Percentiles rank a stretch among this genome's conserved stretches.
Evolutionary conservation across 2,113 vertebrate genomes (phyloP).

Genomic region (Panthera uncia): DNA sequence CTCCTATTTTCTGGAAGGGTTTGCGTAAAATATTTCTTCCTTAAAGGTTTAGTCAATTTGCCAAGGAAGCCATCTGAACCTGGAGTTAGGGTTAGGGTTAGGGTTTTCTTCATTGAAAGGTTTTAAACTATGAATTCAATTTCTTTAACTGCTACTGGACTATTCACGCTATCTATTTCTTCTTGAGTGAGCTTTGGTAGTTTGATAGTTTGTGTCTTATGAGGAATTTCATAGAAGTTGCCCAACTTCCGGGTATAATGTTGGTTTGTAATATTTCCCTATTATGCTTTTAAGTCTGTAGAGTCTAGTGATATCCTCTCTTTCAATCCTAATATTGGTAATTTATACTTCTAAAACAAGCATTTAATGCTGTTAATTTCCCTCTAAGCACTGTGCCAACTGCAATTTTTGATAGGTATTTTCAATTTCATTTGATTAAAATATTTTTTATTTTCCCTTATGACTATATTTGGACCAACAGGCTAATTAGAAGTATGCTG

Average conservation of each 20-base stretch:
- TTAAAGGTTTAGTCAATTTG: background rate
- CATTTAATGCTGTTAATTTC: background rate
- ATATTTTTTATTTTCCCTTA: background rate
- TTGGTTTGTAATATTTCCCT: background rate
- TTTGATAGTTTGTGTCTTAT: background rate
- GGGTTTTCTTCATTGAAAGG: background rate
- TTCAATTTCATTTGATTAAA: background rate
- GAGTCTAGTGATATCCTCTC: background rate
- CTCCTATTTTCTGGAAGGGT: background rate
- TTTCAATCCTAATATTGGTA: background rate
- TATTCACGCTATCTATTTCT: background rate
- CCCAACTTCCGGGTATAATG: background rate
- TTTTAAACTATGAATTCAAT: conserved; percentile 6
- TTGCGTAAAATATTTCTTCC: conserved; percentile 26
- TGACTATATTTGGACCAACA: background rate
- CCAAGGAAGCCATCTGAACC: background rate
- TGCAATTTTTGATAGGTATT: background rate
- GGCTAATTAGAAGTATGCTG: background rate
- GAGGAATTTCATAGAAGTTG: background rate
- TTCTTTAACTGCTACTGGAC: background rate
- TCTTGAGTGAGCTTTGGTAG: background rate
- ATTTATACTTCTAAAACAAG: background rate
- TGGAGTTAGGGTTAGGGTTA: background rate
- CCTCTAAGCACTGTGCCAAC: background rate
- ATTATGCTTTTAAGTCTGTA: background rate